Percentiles rank a stretch among this genome's conserved stretches.
Conservation (phyloP, 1,140 invertebrate genomes). For the Tetramorium alpestre region DNA sequence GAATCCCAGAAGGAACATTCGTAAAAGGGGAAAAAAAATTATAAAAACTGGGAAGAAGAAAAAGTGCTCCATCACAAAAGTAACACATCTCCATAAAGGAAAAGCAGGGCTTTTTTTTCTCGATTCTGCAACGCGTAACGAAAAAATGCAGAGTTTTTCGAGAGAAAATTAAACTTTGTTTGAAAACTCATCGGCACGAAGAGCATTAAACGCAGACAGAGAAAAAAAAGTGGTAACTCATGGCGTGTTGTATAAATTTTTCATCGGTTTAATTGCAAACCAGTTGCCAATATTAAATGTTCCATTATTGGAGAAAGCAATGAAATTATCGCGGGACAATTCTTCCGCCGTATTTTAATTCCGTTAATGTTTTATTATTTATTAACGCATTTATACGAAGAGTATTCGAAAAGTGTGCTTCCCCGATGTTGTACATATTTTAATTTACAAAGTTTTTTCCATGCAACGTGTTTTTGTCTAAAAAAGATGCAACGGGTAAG, state of each 20-base stretch:
- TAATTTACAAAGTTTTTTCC: background rate
- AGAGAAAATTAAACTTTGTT: constrained; percentile 9
- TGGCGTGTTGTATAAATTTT: constrained; percentile 17
- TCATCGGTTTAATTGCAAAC: constrained; percentile 41
- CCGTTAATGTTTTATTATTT: background rate
- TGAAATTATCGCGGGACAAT: constrained; percentile 2
- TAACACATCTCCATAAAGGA: background rate
- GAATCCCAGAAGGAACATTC: constrained; percentile 17
- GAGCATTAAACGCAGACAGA: background rate
- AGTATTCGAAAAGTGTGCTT: background rate
- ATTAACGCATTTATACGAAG: background rate
- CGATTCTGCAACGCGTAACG: background rate
- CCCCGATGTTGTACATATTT: background rate
- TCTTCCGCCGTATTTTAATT: constrained; percentile 21
- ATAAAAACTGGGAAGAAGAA: background rate
- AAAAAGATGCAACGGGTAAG: background rate
- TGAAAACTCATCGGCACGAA: constrained; percentile 21
- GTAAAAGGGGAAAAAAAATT: background rate
- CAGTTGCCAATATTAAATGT: constrained; percentile 14
- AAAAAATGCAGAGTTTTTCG: background rate
- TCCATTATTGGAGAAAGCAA: constrained; percentile 9
- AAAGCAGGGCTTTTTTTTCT: background rate
- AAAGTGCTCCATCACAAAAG: background rate
- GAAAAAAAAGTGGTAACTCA: background rate
- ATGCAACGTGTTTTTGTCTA: background rate